phyloP scores from a whole-genome alignment of 2,113 vertebrate genomes.

The Sinocyclocheilus maitianheensis region DNA sequence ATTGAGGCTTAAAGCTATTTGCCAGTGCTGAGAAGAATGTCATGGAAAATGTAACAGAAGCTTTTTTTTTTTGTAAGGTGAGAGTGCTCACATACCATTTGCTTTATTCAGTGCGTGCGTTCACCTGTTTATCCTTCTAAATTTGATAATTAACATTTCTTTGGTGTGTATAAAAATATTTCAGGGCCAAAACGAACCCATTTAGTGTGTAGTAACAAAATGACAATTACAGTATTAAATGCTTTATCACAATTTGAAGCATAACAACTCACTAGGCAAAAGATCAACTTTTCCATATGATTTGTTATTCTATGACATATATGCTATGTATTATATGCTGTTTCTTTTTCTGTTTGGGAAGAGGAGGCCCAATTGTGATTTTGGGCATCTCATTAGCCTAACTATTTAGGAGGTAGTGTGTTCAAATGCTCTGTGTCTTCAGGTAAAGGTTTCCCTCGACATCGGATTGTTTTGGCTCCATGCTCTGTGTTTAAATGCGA shows the following conservation, averaged over 20 bases:
- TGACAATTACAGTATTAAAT: constrained; percentile 36
- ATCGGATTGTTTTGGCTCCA: constrained; percentile 39
- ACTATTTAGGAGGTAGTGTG: not conserved
- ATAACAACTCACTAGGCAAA: not conserved
- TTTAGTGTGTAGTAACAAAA: not conserved
- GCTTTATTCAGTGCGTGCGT: not conserved
- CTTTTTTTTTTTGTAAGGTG: constrained; percentile 34
- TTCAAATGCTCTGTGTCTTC: not conserved
- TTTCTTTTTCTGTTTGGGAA: not conserved
- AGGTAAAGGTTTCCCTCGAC: constrained; percentile 29
- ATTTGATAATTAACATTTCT: constrained; percentile 23
- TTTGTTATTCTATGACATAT: not conserved
- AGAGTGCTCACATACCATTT: not conserved
- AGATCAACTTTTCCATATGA: not conserved
- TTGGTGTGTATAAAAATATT: constrained; percentile 9
- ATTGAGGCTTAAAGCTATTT: constrained; percentile 37
- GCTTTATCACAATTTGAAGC: not conserved
- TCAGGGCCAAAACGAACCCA: not conserved
- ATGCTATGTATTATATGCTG: too few species aligned
- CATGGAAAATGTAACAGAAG: constrained; percentile 17
- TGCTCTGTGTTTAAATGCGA: constrained; percentile 21
- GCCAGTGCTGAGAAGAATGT: constrained; percentile 30
- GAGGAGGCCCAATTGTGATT: not conserved
- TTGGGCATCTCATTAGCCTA: not conserved
- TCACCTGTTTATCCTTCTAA: not conserved